A percentile compares a stretch with the other conserved stretches of the same genome.
These are phyloP conservation scores for Aphrophora alni DNA, from an alignment of 2,888 invertebrate genomes.

Conservation along the genomic window DNA sequence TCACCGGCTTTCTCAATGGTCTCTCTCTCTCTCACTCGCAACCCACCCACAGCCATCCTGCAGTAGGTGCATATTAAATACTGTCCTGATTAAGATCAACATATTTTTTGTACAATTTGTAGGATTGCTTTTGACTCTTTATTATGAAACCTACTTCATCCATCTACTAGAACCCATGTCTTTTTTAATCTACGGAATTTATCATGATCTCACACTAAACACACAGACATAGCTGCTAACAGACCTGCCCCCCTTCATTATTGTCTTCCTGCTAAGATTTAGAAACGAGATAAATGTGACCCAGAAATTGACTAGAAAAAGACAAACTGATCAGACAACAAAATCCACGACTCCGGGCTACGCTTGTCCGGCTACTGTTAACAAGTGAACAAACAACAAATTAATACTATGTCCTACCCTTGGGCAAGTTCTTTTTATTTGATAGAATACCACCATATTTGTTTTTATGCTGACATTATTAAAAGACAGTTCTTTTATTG, in stretches of 20 bases:
- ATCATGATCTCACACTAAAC: not conserved
- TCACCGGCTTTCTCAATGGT: not conserved
- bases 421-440: not conserved
- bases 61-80: slow-evolving; percentile 6
- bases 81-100: not conserved
- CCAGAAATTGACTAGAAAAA: slow-evolving; percentile 6
- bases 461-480: no score
- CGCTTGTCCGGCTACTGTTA: not conserved
- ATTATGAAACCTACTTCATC: not conserved
- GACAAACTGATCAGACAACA: not conserved
- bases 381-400: not conserved
- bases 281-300: not conserved
- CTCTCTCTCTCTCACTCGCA: not conserved
- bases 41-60: not conserved
- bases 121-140: not conserved
- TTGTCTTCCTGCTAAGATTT: not conserved
- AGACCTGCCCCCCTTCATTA: not conserved
- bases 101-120: not conserved
- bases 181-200: not conserved
- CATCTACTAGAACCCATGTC: not conserved
- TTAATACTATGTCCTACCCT: not conserved
- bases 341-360: not conserved
- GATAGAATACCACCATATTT: not conserved
- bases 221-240: slow-evolving; percentile 2
- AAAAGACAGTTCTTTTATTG: no score